phyloP scores from a whole-genome alignment of 2,888 invertebrate genomes.

The Philonicus albiceps region DNA sequence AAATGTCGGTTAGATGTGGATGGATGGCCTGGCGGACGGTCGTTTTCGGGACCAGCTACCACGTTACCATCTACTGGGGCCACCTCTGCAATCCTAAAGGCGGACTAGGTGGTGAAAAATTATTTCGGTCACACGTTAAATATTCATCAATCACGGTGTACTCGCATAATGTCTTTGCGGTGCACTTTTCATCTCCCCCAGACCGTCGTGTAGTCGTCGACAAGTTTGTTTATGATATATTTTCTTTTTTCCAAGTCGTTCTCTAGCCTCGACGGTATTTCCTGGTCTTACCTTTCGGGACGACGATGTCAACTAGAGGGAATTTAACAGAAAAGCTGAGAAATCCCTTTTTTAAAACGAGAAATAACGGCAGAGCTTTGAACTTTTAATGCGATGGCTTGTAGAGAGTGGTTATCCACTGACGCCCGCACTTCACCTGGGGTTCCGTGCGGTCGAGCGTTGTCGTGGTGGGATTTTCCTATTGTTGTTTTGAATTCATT shows the following conservation, averaged over 20 bases:
- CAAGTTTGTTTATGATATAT: neutral
- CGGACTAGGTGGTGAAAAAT: constrained; percentile 36
- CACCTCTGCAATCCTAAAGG: neutral
- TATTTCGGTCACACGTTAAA: constrained; percentile 47
- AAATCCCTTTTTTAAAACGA: neutral
- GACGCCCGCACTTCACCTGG: neutral
- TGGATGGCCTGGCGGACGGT: neutral
- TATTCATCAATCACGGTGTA: constrained; percentile 44
- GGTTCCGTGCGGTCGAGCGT: neutral
- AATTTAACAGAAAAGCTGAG: neutral
- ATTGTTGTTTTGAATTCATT: constrained; percentile 25
- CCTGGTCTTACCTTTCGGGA: neutral
- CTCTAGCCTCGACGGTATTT: neutral
- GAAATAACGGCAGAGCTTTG: neutral
- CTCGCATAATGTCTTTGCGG: constrained; percentile 6
- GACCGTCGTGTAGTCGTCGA: neutral
- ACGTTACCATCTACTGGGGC: neutral
- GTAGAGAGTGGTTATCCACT: neutral
- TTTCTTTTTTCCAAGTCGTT: neutral
- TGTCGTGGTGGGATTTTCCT: neutral
- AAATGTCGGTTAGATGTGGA: constrained; percentile 22
- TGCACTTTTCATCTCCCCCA: neutral
- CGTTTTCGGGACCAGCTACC: neutral
- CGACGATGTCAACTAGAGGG: neutral
- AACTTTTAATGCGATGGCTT: neutral